A percentile compares a stretch with the other conserved stretches of the same genome.
phyloP scores from a whole-genome alignment of 92 coral and sea anemone genomes.

The Bergia sp. region DNA sequence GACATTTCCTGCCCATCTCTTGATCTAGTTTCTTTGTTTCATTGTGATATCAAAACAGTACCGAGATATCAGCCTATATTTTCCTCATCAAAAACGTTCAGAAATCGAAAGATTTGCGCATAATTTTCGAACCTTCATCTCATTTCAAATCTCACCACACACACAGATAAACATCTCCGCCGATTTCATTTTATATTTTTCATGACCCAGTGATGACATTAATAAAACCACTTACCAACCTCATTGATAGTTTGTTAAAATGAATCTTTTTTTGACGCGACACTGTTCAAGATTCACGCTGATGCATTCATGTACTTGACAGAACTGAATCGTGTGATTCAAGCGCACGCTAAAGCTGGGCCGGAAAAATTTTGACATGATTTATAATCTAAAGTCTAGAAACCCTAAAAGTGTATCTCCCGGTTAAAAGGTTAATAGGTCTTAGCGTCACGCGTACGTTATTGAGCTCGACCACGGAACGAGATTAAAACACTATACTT shows the following conservation, averaged over 20 bases:
- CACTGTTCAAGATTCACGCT: neutral
- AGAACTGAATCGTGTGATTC: neutral
- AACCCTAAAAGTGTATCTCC: neutral
- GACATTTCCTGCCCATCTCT: neutral
- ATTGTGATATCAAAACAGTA: neutral
- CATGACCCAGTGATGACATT: neutral
- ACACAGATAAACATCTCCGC: neutral
- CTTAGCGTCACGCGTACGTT: neutral
- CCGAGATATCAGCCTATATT: neutral
- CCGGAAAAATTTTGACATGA: neutral
- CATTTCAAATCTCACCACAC: no score
- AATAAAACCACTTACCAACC: neutral
- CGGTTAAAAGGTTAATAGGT: neutral
- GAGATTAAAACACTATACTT: neutral
- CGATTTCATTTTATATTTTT: neutral
- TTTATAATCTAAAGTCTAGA: neutral
- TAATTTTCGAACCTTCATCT: no score
- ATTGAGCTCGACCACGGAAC: neutral
- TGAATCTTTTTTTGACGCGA: neutral
- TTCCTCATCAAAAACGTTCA: neutral
- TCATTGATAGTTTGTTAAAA: neutral
- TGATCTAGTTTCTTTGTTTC: neutral
- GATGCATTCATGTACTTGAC: neutral
- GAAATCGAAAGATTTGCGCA: no score
- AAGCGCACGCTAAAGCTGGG: neutral